Evolutionary conservation across 2,888 invertebrate species (phyloP).

Genomic region (Lottia gigantea): DNA sequence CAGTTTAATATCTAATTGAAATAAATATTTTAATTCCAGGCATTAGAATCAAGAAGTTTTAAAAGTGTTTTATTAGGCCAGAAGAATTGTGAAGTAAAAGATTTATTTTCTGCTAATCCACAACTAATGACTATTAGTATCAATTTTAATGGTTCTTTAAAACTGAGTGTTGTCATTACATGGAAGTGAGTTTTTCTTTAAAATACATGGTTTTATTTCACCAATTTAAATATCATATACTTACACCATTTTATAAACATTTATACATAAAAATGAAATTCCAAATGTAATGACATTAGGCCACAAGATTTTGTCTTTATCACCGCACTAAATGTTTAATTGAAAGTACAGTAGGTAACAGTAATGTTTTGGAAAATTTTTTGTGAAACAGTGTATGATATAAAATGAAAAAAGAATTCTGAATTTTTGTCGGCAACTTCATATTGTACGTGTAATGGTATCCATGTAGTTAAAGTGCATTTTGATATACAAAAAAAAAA

Average conservation of each 20-base stretch:
- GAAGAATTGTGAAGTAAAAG: slow-evolving; percentile 72
- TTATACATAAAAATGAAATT: too few species aligned
- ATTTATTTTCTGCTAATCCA: slow-evolving; percentile 73
- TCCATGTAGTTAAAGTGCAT: too few species aligned
- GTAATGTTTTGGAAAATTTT: too few species aligned
- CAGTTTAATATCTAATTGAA: background rate
- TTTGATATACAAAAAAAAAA: too few species aligned
- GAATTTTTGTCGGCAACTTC: too few species aligned
- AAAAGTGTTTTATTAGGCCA: slow-evolving; percentile 70
- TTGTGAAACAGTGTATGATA: too few species aligned
- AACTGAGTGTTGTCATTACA: slow-evolving; percentile 72
- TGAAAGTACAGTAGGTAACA: too few species aligned
- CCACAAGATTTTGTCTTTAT: too few species aligned
- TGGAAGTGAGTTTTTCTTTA: slow-evolving; percentile 71
- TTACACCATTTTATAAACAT: background rate
- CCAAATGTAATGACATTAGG: too few species aligned
- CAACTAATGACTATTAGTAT: slow-evolving; percentile 74
- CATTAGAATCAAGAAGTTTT: slow-evolving; percentile 67
- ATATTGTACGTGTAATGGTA: too few species aligned
- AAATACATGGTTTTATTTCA: background rate
- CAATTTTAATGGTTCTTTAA: slow-evolving; percentile 73
- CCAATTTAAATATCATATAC: background rate
- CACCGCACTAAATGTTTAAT: too few species aligned
- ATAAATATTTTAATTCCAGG: slow-evolving; percentile 47
- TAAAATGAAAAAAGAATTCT: too few species aligned